phyloP scores from a whole-genome alignment of 2,888 invertebrate species.

The Rhaphigaster nebulosa region DNA sequence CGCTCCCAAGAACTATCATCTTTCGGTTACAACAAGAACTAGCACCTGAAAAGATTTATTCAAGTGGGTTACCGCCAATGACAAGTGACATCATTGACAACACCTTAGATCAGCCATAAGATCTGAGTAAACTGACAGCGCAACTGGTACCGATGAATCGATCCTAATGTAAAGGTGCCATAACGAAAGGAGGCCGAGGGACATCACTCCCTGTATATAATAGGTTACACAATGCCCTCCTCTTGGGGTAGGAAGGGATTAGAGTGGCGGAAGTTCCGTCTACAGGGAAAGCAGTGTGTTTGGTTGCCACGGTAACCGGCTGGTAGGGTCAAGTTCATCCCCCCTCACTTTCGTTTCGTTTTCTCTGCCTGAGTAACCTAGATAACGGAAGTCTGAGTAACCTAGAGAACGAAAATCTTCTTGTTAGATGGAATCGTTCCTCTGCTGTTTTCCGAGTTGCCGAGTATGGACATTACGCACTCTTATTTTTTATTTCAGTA shows the following conservation, averaged over 20 bases:
- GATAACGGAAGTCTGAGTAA: not conserved
- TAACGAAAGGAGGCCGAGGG: not conserved
- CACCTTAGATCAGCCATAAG: not conserved
- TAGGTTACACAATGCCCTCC: conserved; percentile 14
- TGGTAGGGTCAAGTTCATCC: conserved; percentile 8
- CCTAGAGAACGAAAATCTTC: not conserved
- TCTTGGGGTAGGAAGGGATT: conserved; percentile 10
- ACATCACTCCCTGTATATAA: not conserved
- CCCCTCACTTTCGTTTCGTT: not conserved
- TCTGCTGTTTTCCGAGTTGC: not conserved
- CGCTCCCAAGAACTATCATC: not conserved
- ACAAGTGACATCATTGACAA: not conserved
- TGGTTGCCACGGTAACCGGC: conserved; percentile 22
- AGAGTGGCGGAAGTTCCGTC: conserved; percentile 35
- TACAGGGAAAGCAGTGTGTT: not conserved
- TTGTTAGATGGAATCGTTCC: not conserved
- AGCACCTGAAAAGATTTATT: not conserved
- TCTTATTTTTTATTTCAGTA: not conserved
- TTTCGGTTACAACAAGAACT: not conserved
- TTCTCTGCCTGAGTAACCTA: conserved; percentile 31
- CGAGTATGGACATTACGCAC: not conserved
- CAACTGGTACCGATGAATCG: not conserved
- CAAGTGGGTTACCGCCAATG: not conserved
- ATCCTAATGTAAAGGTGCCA: not conserved
- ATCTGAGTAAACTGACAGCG: not conserved